These are phyloP conservation scores for Cynaeus angustus DNA, from an alignment of 2,888 invertebrate species.

Conservation along the genomic window DNA sequence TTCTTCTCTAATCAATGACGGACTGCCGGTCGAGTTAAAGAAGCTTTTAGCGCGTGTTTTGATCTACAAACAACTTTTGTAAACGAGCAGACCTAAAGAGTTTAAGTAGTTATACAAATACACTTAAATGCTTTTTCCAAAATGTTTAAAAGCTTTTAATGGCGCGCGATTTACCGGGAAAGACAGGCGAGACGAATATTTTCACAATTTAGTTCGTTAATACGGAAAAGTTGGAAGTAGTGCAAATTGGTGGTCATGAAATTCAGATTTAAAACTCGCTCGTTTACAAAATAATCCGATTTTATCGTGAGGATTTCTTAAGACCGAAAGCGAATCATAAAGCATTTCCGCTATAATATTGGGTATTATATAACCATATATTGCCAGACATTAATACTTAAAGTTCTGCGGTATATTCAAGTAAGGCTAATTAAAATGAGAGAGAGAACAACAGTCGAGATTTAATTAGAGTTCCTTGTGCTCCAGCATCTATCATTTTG, in stretches of 20 bases:
- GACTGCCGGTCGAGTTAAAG: constrained; percentile 53
- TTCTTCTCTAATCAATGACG: constrained; percentile 51
- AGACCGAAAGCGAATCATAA: constrained; percentile 50
- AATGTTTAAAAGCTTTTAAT: constrained; percentile 64
- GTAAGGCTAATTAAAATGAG: constrained; percentile 63
- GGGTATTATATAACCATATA: constrained; percentile 63
- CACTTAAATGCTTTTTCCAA: constrained; percentile 63
- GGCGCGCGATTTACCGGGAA: constrained; percentile 50
- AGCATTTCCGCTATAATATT: constrained; percentile 61
- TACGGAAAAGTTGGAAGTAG: constrained; percentile 43
- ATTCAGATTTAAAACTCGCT: constrained; percentile 45
- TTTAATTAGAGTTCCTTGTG: constrained; percentile 62
- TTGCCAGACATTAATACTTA: constrained; percentile 63
- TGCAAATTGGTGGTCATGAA: constrained; percentile 48
- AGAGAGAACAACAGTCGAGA: constrained; percentile 60
- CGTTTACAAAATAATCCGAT: constrained; percentile 40
- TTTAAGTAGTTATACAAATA: constrained; percentile 65
- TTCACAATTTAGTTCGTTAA: constrained; percentile 47
- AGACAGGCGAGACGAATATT: constrained; percentile 46
- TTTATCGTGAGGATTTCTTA: constrained; percentile 14
- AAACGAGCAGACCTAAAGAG: constrained; percentile 62
- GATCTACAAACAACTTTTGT: constrained; percentile 65
- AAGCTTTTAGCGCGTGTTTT: constrained; percentile 64
- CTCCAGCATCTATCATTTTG: constrained; percentile 60
- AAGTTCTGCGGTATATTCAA: constrained; percentile 63